phyloP scores from a whole-genome alignment of 1,140 invertebrate genomes.

The Cataglyphis hispanica region DNA sequence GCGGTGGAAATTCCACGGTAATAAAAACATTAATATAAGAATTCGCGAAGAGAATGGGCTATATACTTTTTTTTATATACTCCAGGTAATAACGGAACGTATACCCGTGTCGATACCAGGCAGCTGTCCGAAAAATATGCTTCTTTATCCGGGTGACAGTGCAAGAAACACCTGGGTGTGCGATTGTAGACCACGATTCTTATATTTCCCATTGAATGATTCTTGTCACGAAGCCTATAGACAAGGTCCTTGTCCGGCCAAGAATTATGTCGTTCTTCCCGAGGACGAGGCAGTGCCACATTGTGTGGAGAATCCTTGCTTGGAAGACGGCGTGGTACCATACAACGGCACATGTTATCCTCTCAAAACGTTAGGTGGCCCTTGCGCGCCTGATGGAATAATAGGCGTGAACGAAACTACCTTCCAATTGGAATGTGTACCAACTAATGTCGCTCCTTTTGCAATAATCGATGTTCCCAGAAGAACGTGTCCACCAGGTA shows the following conservation, averaged over 20 bases:
- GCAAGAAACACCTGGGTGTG: constrained; percentile 89
- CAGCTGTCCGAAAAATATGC: constrained; percentile 88
- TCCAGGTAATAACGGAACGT: constrained; percentile 71
- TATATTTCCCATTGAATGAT: constrained; percentile 88
- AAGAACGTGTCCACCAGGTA: constrained; percentile 78
- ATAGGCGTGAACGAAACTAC: constrained; percentile 79
- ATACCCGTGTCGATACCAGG: constrained; percentile 87
- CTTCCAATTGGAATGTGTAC: constrained; percentile 78
- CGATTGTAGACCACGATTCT: constrained; percentile 88
- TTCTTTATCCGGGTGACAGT: constrained; percentile 88
- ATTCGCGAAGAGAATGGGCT: not conserved
- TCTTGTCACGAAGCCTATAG: constrained; percentile 88
- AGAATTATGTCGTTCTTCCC: constrained; percentile 87
- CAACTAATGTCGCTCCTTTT: constrained; percentile 66
- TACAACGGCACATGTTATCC: constrained; percentile 86
- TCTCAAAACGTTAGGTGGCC: constrained; percentile 81
- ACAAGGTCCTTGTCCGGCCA: constrained; percentile 88
- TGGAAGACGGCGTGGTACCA: constrained; percentile 83
- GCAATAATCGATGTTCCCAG: constrained; percentile 73
- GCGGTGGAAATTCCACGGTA: constrained; percentile 69
- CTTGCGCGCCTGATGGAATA: constrained; percentile 79
- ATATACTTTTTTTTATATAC: not conserved
- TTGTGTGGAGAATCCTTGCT: constrained; percentile 88
- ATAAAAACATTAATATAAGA: constrained; percentile 48
- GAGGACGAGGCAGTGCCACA: constrained; percentile 86